Base-by-base conservation (phyloP, 92 coral and sea anemone genomes). In the Pocillopora grandis region DNA sequence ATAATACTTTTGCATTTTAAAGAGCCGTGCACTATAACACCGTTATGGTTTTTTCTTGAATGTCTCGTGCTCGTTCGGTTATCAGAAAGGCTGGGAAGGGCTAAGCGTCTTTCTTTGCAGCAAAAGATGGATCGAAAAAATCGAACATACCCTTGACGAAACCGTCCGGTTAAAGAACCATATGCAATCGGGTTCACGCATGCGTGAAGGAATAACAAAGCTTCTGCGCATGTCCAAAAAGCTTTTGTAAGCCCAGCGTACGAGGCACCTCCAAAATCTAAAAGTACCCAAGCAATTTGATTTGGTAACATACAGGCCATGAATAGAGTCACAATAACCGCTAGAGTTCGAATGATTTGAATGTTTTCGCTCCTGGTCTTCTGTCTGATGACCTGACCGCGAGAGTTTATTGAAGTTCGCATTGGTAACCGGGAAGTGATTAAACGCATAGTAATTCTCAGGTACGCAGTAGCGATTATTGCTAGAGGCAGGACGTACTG, bases 401-500 rank as follows among this genome's bases (percentile, higher is more conserved):
- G 82, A 15, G 71, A 57, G 58, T 83, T 82, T 11, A 83, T 55
- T 0, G 90, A 72, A 2, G 78, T 72, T 36, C 83, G 78, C 79
- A 81, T 77, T 19, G 90, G 93, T 8, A 71, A 72, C 58, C 63
- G 78, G 7, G 85, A 79, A 16, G 49, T 71, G 72, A 79, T 75
- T 20, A 90, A 69, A 77, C 84, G 84, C 27, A 83, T 61, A 1
- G 90, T 90, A 20, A 93, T 88, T 82, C 80, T 67, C 8, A 83
- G 31, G 66, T 93, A 93, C 35, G 94, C 91, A 2, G 78, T 68
- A 16, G 94, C 83, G 62, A 93, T 93, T 13, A 90, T 60, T 1
- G 60, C 20, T 63, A 93, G 80, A 9, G 97, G 97, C 18, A 96
- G 63, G 19, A 91, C 98, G 80, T 94, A 96, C 85, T 96, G 98